These are phyloP conservation scores for Peromyscus leucopus DNA, from an alignment of 2,113 vertebrate genomes.

Conservation along the genomic window DNA sequence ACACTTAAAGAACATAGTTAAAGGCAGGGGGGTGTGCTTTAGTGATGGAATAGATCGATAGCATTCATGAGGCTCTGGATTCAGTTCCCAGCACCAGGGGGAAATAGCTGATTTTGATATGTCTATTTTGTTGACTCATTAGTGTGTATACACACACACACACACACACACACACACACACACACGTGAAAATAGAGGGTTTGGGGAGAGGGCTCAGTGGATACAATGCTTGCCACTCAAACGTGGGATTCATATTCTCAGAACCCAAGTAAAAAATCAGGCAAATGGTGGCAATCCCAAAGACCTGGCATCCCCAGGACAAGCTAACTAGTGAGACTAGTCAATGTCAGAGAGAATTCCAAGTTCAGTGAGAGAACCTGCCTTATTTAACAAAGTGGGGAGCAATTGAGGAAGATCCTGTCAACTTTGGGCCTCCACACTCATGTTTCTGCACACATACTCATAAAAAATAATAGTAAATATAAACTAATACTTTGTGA, in stretches of 20 bases:
- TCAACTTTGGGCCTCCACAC: not conserved
- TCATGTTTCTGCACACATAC: not conserved
- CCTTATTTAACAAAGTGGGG: not conserved
- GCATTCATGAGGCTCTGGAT: not conserved
- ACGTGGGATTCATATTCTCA: not conserved
- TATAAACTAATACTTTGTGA: not conserved
- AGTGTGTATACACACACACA: not conserved
- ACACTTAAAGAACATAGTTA: not conserved
- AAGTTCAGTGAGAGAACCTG: not conserved
- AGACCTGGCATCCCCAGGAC: not conserved
- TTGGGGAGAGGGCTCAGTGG: not conserved
- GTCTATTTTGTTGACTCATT: not conserved
- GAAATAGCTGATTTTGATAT: not conserved
- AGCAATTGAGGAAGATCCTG: not conserved
- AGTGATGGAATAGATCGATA: not conserved
- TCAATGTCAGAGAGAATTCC: not conserved
- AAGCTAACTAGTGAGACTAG: not conserved
- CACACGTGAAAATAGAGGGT: not conserved
- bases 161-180: no score
- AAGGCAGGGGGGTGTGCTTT: not conserved
- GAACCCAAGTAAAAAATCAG: not conserved
- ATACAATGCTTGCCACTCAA: not conserved
- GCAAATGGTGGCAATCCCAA: not conserved
- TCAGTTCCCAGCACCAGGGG: not conserved
- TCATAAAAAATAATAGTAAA: not conserved